Conservation (phyloP, 2,888 invertebrate species). For the Hypena proboscidalis region DNA sequence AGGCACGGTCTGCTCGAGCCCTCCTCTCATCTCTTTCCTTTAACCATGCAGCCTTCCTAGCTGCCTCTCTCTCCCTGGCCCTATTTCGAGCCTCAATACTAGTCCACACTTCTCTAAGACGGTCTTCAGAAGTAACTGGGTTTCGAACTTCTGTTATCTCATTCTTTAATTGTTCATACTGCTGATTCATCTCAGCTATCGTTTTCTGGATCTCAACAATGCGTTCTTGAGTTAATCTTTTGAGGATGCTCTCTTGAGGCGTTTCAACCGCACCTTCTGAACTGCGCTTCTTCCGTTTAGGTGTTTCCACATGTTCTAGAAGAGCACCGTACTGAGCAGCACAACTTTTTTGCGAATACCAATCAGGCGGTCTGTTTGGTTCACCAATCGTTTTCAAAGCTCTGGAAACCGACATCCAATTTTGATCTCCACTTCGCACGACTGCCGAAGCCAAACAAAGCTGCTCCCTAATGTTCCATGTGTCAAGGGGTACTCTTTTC, state of each 20-base stretch:
- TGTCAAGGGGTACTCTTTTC: conserved; percentile 91
- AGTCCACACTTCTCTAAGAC: conserved; percentile 90
- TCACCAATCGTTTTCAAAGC: conserved; percentile 92
- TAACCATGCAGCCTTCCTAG: conserved; percentile 86
- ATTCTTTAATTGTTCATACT: conserved; percentile 89
- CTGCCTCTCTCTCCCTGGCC: conserved; percentile 88
- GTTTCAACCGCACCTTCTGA: conserved; percentile 86
- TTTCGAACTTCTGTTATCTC: conserved; percentile 80
- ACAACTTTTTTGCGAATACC: conserved; percentile 94
- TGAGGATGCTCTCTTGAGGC: conserved; percentile 91
- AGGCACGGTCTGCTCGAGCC: conserved; percentile 85
- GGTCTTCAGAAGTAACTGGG: conserved; percentile 87
- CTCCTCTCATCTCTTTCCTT: conserved; percentile 88
- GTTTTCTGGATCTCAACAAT: conserved; percentile 90
- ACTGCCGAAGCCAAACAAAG: conserved; percentile 95
- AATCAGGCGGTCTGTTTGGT: conserved; percentile 90
- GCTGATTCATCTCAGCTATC: conserved; percentile 89
- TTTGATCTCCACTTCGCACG: conserved; percentile 93
- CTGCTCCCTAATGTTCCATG: conserved; percentile 94
- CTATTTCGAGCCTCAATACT: conserved; percentile 90
- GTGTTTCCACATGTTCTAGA: conserved; percentile 92
- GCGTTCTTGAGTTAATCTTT: conserved; percentile 91
- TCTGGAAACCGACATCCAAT: conserved; percentile 95
- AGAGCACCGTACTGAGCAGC: conserved; percentile 94
- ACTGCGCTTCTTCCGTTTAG: conserved; percentile 92